These are phyloP conservation scores for Callocephalon fimbriatum DNA, from an alignment of 2,113 vertebrate species.

Conservation along the genomic window DNA sequence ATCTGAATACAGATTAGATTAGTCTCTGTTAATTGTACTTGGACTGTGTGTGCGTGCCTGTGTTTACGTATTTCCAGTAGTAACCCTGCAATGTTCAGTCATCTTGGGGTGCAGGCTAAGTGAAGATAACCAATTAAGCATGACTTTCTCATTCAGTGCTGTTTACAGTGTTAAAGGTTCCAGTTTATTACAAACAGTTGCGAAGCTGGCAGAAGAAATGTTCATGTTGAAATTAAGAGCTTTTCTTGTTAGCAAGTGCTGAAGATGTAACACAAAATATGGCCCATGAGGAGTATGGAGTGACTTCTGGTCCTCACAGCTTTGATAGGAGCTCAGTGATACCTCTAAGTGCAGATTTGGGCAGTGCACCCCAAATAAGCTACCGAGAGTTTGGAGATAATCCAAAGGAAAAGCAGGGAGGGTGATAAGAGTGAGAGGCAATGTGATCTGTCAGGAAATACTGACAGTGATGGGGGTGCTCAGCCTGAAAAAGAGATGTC, in stretches of 20 bases:
- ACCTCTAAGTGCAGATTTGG: not conserved
- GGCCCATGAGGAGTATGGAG: not conserved
- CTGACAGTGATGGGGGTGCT: not conserved
- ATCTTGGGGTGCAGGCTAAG: not conserved
- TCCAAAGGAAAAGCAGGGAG: not conserved
- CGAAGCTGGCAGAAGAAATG: conserved; percentile 16
- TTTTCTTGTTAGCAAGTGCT: not conserved
- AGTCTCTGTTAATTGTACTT: conserved; percentile 21
- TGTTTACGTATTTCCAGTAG: not conserved
- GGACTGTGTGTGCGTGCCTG: not conserved
- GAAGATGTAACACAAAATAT: not conserved
- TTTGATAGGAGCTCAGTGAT: not conserved
- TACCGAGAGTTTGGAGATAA: not conserved
- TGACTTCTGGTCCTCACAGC: not conserved
- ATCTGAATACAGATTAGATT: conserved; percentile 21
- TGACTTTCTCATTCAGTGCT: conserved; percentile 18
- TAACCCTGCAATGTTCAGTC: not conserved
- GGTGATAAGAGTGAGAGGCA: not conserved
- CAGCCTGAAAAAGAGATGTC: not conserved
- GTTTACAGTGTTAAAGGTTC: not conserved
- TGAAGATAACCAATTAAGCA: not conserved
- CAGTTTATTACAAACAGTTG: conserved; percentile 19
- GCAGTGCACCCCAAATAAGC: not conserved
- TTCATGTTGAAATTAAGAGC: not conserved
- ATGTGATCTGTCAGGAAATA: not conserved